phyloP scores from a whole-genome alignment of 2,113 vertebrate genomes.

The Nanger granti region DNA sequence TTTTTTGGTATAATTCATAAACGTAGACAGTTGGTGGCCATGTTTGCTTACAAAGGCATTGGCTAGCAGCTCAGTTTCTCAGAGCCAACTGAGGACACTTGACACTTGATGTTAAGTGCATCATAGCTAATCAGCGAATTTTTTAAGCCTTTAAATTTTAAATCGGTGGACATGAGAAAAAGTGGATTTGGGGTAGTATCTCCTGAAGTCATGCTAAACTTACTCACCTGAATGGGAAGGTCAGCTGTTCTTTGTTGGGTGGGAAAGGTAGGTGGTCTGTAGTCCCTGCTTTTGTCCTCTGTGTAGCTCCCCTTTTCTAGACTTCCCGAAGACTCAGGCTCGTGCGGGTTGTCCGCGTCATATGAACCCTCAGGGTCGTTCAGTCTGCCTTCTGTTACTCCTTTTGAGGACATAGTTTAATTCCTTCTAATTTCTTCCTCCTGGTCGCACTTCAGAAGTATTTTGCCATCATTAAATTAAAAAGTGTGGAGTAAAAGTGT shows the following conservation, averaged over 20 bases:
- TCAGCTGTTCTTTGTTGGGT: not conserved
- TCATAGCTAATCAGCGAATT: not conserved
- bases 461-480: not conserved
- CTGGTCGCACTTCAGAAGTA: not conserved
- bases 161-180: not conserved
- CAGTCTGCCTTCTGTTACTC: not conserved
- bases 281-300: not conserved
- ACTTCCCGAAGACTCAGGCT: not conserved
- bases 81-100: not conserved
- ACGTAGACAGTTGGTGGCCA: not conserved
- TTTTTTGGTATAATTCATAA: slow-evolving; percentile 15
- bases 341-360: not conserved
- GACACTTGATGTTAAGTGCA: not conserved
- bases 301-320: not conserved
- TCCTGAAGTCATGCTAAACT: not conserved
- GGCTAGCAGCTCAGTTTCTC: not conserved
- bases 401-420: not conserved
- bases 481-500: not conserved
- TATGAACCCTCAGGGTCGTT: not conserved
- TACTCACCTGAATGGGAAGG: not conserved
- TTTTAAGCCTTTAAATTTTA: slow-evolving; percentile 32
- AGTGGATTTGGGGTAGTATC: not conserved
- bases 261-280: not conserved
- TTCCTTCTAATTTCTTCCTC: not conserved
- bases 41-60: not conserved